Evolutionary conservation across 2,797 vertebrate genomes (phyloP).

Genomic region (Pampus argenteus): DNA sequence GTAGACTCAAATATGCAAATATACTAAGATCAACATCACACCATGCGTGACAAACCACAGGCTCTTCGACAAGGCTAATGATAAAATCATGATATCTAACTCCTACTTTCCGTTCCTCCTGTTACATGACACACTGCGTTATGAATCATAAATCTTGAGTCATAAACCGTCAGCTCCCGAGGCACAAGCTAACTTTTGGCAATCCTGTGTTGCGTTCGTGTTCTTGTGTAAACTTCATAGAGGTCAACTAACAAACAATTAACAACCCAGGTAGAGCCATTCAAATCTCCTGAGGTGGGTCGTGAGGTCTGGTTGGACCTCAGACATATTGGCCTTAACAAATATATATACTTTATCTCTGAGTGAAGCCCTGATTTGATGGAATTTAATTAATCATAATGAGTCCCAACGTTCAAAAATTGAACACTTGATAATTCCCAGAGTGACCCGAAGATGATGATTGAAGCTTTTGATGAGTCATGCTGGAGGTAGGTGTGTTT

Average conservation of each 20-base stretch:
- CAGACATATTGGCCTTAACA: not conserved
- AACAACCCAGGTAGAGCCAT: too few species aligned
- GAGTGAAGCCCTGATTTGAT: not conserved
- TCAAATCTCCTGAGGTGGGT: too few species aligned
- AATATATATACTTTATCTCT: not conserved
- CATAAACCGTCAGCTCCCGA: constrained; percentile 45
- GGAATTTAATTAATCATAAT: constrained; percentile 31
- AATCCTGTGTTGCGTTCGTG: constrained; percentile 30
- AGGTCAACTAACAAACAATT: too few species aligned
- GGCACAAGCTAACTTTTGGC: constrained; percentile 24
- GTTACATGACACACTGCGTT: constrained; percentile 42
- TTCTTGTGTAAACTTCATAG: constrained; percentile 22
- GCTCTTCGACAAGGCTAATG: constrained; percentile 23
- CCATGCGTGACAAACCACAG: constrained; percentile 5
- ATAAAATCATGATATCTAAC: constrained; percentile 33
- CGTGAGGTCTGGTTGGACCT: too few species aligned
- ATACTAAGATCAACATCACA: constrained; percentile 9
- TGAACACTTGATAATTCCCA: constrained; percentile 28
- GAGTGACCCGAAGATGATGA: constrained; percentile 15
- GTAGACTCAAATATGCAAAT: not conserved
- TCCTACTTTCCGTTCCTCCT: constrained; percentile 47
- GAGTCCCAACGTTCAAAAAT: constrained; percentile 18
- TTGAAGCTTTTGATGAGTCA: constrained; percentile 62
- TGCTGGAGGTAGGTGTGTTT: constrained; percentile 44
- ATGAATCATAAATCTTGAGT: constrained; percentile 68